These are phyloP conservation scores for Stenurella melanura DNA, from an alignment of 2,888 invertebrate species.

Conservation along the genomic window DNA sequence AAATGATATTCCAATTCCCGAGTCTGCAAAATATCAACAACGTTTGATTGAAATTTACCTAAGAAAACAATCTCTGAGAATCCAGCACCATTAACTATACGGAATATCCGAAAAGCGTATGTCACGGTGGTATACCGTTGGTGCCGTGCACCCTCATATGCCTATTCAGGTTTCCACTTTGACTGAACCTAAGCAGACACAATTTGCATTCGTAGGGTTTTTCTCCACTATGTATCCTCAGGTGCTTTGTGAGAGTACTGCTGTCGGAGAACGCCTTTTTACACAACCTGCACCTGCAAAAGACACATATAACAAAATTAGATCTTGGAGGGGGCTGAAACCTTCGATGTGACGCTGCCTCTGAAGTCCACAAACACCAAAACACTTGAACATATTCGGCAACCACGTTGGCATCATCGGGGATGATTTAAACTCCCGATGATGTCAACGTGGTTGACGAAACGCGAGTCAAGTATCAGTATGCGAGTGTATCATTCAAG, in stretches of 20 bases:
- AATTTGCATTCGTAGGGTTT: conserved; percentile 99
- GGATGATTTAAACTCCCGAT: too few species aligned
- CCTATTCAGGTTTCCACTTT: conserved; percentile 98
- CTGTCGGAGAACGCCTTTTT: conserved; percentile 99
- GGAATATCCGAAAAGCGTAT: conserved; percentile 49
- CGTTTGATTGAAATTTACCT: not conserved
- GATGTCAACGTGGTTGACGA: too few species aligned
- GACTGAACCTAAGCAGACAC: conserved; percentile 96
- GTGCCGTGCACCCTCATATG: conserved; percentile 97
- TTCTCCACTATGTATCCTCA: conserved; percentile 92
- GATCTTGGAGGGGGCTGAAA: too few species aligned
- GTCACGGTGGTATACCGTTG: conserved; percentile 65
- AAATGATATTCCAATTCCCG: not conserved
- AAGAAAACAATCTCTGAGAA: not conserved
- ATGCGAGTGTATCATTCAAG: too few species aligned
- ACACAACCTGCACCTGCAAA: conserved; percentile 86
- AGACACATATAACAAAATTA: conserved; percentile 1
- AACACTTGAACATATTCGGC: too few species aligned
- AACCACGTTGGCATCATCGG: too few species aligned
- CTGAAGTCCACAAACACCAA: too few species aligned
- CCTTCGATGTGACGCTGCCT: too few species aligned
- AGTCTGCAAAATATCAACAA: not conserved
- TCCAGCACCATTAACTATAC: conserved; percentile 41
- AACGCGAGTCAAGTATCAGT: too few species aligned
- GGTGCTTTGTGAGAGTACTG: conserved; percentile 97